These are phyloP conservation scores for Anolis apletophallus DNA, from an alignment of 2,797 vertebrate species.

Conservation along the genomic window DNA sequence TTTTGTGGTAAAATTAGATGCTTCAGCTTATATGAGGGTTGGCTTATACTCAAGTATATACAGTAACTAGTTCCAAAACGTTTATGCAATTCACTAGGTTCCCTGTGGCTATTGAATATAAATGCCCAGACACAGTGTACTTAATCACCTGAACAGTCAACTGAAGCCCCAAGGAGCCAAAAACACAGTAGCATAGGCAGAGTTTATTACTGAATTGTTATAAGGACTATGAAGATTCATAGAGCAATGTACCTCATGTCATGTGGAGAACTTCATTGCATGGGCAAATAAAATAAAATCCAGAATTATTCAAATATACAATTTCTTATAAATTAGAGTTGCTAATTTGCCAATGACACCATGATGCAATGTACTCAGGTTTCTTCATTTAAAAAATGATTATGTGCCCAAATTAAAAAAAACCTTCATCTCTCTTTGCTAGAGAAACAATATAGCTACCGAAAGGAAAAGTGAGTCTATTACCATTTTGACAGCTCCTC, in stretches of 20 bases:
- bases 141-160: neutral
- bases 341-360: no score
- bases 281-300: neutral
- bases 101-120: neutral
- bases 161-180: no score
- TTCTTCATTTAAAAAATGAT: neutral
- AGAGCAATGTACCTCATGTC: neutral
- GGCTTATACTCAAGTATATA: no score
- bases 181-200: neutral
- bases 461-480: constrained; percentile 64
- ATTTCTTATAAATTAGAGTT: neutral
- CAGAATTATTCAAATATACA: neutral
- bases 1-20: no score
- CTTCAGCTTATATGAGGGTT: no score
- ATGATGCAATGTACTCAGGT: neutral
- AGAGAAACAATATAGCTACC: constrained; percentile 5
- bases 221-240: neutral
- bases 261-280: neutral
- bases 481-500: constrained; percentile 95
- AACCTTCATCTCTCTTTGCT: neutral
- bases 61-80: neutral
- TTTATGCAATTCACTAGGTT: neutral
- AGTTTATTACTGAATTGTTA: neutral
- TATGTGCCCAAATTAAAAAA: neutral
- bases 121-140: neutral